These are phyloP conservation scores for Mamestra configurata DNA, from an alignment of 1,140 invertebrate genomes.

Conservation along the genomic window DNA sequence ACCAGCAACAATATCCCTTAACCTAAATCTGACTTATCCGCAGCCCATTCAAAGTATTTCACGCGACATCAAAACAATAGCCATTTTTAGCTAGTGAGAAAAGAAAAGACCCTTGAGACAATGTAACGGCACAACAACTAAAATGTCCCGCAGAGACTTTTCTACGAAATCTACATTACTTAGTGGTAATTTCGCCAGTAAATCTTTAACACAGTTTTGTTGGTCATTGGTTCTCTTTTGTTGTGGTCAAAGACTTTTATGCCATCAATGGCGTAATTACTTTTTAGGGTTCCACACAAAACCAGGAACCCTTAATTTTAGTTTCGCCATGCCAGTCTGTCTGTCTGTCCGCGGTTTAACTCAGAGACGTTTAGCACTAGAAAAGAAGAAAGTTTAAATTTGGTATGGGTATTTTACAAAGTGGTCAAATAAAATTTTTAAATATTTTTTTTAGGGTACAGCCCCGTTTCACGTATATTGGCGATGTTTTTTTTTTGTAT, in stretches of 20 bases:
- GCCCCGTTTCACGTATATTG: no score
- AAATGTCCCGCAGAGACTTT: not conserved
- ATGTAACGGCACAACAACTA: constrained; percentile 25
- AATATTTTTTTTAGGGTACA: no score
- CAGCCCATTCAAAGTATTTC: not conserved
- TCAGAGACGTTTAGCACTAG: no score
- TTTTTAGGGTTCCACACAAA: no score
- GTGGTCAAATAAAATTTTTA: no score
- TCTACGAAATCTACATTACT: constrained; percentile 16
- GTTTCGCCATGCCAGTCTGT: no score
- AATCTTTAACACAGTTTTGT: constrained; percentile 9
- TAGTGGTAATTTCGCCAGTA: constrained; percentile 6
- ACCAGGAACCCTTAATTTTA: no score
- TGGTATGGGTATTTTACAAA: no score
- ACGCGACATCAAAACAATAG: constrained; percentile 20
- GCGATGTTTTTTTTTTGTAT: no score
- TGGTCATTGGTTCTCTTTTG: not conserved
- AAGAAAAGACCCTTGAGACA: constrained; percentile 12
- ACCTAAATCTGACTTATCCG: constrained; percentile 56
- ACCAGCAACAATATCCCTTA: constrained; percentile 56
- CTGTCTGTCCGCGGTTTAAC: no score
- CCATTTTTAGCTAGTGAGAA: not conserved
- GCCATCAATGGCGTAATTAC: constrained; percentile 1
- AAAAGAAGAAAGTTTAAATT: no score
- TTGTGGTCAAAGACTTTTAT: constrained; percentile 11